Evolutionary conservation across 2,888 invertebrate genomes (phyloP).

Genomic region (Melipona bicolor): DNA sequence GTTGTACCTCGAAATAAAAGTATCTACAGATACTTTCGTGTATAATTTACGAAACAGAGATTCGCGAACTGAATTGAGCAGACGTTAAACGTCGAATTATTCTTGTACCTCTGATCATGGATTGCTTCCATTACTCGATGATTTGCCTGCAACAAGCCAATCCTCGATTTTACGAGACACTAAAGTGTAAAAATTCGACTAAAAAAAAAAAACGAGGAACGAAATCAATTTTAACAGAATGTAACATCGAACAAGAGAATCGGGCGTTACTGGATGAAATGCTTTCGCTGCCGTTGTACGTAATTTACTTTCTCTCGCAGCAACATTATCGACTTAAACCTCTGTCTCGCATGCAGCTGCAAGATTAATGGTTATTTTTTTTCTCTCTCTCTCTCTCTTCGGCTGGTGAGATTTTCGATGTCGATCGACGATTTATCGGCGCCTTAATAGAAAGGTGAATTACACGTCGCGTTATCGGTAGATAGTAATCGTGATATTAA

Average conservation of each 20-base stretch:
- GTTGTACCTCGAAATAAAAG: too few relatives aligned
- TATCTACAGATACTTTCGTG: too few relatives aligned
- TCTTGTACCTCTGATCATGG: neutral
- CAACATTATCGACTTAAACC: slow-evolving; percentile 61
- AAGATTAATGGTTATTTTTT: slow-evolving; percentile 41
- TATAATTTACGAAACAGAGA: too few relatives aligned
- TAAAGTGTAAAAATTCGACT: neutral
- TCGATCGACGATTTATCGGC: slow-evolving; percentile 43
- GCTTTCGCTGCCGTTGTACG: slow-evolving; percentile 61
- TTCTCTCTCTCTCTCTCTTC: neutral
- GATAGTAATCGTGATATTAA: slow-evolving; percentile 41
- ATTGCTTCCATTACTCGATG: neutral
- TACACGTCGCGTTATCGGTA: slow-evolving; percentile 36
- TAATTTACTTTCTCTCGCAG: slow-evolving; percentile 70
- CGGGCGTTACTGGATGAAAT: slow-evolving; percentile 34
- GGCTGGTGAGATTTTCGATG: slow-evolving; percentile 29
- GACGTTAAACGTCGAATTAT: neutral
- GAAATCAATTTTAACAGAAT: slow-evolving; percentile 7
- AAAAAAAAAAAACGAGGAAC: neutral
- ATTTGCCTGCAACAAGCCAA: neutral
- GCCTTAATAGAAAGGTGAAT: slow-evolving; percentile 44
- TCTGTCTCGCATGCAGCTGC: slow-evolving; percentile 41
- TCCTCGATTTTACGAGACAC: neutral
- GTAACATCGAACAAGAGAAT: slow-evolving; percentile 50
- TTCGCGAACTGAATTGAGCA: too few relatives aligned